phyloP scores from a whole-genome alignment of 2,888 invertebrate genomes.

The Crocallis elinguaria region DNA sequence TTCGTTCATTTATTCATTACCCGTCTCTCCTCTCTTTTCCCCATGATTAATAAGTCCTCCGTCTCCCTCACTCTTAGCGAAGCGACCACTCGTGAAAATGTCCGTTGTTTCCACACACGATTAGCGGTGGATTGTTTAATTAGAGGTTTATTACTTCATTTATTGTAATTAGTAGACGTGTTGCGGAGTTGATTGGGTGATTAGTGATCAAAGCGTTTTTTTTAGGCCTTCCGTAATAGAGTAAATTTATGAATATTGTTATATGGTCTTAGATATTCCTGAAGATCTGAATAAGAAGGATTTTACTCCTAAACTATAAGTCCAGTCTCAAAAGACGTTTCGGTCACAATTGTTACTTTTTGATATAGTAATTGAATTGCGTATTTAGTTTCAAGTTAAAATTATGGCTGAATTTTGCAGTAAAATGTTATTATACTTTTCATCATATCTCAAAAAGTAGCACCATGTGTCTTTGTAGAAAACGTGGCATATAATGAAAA shows the following conservation, averaged over 20 bases:
- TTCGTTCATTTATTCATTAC: not conserved
- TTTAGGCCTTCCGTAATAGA: not conserved
- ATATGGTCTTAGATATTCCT: no score
- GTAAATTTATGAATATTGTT: not conserved
- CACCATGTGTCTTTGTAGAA: no score
- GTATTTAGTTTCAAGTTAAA: no score
- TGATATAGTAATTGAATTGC: no score
- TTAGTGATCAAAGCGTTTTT: not conserved
- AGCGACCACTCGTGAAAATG: slow-evolving; percentile 4
- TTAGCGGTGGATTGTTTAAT: slow-evolving; percentile 22
- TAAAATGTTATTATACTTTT: no score
- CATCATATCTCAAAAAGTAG: no score
- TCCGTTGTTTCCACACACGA: slow-evolving; percentile 21
- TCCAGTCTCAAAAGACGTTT: no score
- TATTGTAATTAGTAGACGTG: not conserved
- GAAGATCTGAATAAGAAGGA: no score
- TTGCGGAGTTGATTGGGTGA: not conserved
- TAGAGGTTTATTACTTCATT: slow-evolving; percentile 4
- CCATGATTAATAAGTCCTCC: not conserved
- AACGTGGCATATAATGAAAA: no score
- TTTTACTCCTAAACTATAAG: no score
- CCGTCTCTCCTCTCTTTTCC: slow-evolving; percentile 9
- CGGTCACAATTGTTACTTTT: no score
- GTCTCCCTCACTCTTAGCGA: not conserved
- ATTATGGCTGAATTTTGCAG: no score